Evolutionary conservation across 2,113 vertebrate genomes (phyloP), one percentile per base, ranked within the genome.

Genomic region (Campylomormyrus tamandua): DNA sequence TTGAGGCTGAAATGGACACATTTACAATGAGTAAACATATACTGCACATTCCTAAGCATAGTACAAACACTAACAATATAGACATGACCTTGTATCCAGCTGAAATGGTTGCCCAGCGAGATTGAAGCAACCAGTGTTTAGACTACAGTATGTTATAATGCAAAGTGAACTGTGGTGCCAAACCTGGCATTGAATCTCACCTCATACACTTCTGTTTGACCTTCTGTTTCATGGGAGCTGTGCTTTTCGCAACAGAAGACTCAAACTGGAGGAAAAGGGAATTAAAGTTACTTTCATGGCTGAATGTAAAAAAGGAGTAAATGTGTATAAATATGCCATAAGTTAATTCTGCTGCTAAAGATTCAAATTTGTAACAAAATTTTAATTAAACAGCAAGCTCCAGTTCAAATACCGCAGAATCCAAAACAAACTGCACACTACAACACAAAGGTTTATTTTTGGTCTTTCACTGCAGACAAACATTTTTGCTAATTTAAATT

Each of bases 141-240:
- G 19, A 66, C 62, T 45, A 45, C 77, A 42, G 77, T 9, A 39
- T 39, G 13, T 45, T 48, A n/a, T 15, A 31, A 45, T 2, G 42
- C 31, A 66, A 70, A 46, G 11, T 58, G 46, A 58, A 42, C 31
- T n/a, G 7, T n/a, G 19, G 35, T 19, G 7, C 35, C 13, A 19
- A 46, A 52, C 58, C 3, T 85, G 17, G 62, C 42, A 1, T 13
- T 2, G 45, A 45, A 48, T 87, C 95, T 97, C 95, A 99, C 98
- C 97, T 97, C 88, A 96, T 95, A 94, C 96, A 96, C 91, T 95
- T 97, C 94, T 98, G 97, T 92, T 97, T 98, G 90, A 97, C 91
- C 93, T 90, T 93, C 83, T 93, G 87, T 91, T 94, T 97, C 83
- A 94, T 95, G 24, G 93, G 89, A 27, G 90, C 92, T 92, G 93